Base-by-base conservation (phyloP, 1,140 invertebrate genomes). In the Callitettix versicolor region DNA sequence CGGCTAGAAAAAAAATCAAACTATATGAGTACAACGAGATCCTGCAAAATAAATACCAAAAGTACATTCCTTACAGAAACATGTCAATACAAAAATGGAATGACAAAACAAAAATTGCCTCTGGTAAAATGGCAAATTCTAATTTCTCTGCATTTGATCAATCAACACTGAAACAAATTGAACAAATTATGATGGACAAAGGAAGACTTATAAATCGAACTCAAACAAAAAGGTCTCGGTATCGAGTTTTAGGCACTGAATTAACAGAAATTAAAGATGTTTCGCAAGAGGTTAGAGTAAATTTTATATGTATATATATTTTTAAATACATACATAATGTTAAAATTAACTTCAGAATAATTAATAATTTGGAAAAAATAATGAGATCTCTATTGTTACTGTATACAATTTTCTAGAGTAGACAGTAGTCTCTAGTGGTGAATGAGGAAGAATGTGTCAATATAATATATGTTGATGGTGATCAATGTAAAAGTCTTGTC, bases 31-130 rank as follows among this genome's bases (percentile, higher is more conserved):
- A 80, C 68, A 80, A 81, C 58, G 70, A 70, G 48, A 68, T 80
- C 50, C 67, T 94, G 15, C 63, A 73, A 15, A 73, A 77, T 54
- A 71, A 75, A 52, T 81, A 89, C 65, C 70, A 80, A 62, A 69
- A 71, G 2, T 88, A 88, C 58, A 72, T 68, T 57, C 64, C 76
- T n/a, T 91, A 84, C 61, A 79, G 90, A 71, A 83, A 91, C 68
- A 66, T 76, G 26, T 79, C 81, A 34, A 83, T 95, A 57, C 81
- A 92, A 62, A 93, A 92, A 68, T 98, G 92, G 92, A 86, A 93
- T 71, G 87, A 94, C 55, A 92, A 91, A 68, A 95, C 90, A 0
- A 76, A 81, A 60, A 65, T 89, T 15, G 74, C 81, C 2, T 76
- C 76, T 42, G 76, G 79, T 1, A 77, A 79, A 50, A 71, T 69